These are phyloP conservation scores for Pan troglodytes DNA, from an alignment of 2,113 vertebrate genomes.

Conservation along the genomic window DNA sequence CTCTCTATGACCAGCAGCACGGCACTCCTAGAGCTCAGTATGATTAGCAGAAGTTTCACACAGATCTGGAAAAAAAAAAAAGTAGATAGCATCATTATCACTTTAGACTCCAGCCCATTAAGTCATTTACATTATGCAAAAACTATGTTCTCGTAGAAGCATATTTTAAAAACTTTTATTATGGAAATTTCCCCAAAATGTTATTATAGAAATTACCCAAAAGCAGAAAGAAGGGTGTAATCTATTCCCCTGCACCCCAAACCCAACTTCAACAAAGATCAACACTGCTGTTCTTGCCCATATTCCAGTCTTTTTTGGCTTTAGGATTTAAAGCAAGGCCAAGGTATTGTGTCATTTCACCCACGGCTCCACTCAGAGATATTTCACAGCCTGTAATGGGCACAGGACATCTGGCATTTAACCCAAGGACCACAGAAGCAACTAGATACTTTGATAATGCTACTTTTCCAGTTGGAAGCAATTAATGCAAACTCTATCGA, in stretches of 20 bases:
- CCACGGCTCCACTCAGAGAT: not conserved
- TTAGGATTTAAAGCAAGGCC: not conserved
- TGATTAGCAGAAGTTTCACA: not conserved
- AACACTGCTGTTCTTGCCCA: accelerated
- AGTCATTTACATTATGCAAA: not conserved
- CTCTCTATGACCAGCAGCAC: not conserved
- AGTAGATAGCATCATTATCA: not conserved
- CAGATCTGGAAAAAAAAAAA: slow-evolving; percentile 44
- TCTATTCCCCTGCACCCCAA: not conserved
- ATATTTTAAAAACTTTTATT: not conserved
- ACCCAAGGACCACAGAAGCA: not conserved
- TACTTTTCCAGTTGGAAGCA: not conserved
- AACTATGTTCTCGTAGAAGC: not conserved
- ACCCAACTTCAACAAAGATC: not conserved
- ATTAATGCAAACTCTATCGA: no score
- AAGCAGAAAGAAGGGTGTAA: not conserved
- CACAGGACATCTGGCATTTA: not conserved
- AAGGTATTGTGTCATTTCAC: not conserved
- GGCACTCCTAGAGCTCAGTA: not conserved
- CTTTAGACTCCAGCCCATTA: not conserved
- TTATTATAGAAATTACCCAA: not conserved
- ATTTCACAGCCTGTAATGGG: not conserved
- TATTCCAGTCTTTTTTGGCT: not conserved
- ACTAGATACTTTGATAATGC: accelerated
- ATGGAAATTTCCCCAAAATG: not conserved